Conservation (phyloP, 2,888 invertebrate species). For the Ormyrus labotus region DNA sequence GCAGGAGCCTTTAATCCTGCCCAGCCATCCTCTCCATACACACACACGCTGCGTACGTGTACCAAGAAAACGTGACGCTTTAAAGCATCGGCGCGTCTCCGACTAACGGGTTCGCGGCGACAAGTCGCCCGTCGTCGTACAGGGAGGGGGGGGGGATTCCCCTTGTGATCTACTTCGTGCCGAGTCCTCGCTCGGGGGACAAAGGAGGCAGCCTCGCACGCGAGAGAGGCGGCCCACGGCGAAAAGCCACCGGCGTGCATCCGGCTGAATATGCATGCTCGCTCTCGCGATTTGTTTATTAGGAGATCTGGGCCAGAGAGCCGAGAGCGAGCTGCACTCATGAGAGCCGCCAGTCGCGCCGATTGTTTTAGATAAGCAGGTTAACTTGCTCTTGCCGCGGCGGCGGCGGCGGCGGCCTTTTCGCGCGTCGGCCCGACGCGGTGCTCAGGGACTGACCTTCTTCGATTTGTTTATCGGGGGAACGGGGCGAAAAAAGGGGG, state of each 20-base stretch:
- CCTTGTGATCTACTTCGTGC: conserved; percentile 47
- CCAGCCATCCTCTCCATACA: not conserved
- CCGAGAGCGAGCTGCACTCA: not conserved
- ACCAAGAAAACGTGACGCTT: conserved; percentile 15
- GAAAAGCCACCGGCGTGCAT: conserved; percentile 13
- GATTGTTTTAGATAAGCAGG: conserved; percentile 7
- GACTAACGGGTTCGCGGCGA: conserved; percentile 38
- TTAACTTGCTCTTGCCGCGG: not conserved
- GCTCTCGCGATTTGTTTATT: conserved; percentile 20
- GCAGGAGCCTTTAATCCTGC: not conserved
- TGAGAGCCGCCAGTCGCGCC: not conserved
- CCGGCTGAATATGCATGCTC: not conserved
- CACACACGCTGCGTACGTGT: not conserved
- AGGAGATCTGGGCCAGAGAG: conserved; percentile 28
- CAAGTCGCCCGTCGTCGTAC: not conserved
- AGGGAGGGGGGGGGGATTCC: not conserved
- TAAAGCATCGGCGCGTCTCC: conserved; percentile 15
- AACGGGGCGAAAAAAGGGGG: too few species aligned
- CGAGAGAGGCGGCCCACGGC: not conserved
- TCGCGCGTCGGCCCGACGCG: not conserved
- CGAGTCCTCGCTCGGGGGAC: conserved; percentile 7
- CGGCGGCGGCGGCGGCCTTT: conserved; percentile 10
- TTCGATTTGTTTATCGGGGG: not conserved
- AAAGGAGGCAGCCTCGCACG: conserved; percentile 30
- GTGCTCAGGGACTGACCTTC: not conserved